Evolutionary conservation across 2,888 invertebrate genomes (phyloP), one percentile per base, ranked within the genome.

Genomic region (Crematogaster levior): DNA sequence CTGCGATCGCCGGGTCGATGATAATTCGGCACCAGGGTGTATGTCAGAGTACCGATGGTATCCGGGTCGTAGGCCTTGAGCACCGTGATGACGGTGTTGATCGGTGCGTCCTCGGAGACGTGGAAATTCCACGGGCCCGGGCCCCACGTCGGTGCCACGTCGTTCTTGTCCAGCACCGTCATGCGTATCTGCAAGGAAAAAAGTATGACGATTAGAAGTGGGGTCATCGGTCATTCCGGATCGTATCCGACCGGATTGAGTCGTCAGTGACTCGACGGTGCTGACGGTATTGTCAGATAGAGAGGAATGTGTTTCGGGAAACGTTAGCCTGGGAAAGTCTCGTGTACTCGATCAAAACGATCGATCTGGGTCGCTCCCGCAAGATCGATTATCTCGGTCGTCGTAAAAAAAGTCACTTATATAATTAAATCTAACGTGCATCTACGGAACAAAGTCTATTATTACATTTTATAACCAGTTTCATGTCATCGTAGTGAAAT

Each of bases 101-200:
- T 97, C 51, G 97, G 97, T 83, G 98, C 95, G 93, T 98, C 98
- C 94, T 98, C 98, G 1, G 98, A 98, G 1, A 98, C 97, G 80
- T 96, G 95, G 94, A 97, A 97, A 70, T 96, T 96, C 90, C 97
- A 95, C 21, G 97, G 97, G 48, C 97, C 96, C 86, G 97, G 96
- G 90, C 96, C 96, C 95, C 98, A 98, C 77, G 97, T 96, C 4
- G 99, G 99, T n/a, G 98, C 98, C 92, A 98, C 98, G 95, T 99
- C 99, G 94, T 99, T 99, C 95, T 97, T 97, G 95, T 99, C 99
- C 94, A 97, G 94, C 74, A 99, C 97, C 81, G 96, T 96, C 89
- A 99, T 97, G 94, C 96, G 96, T 90, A 98, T 97, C 98, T 98
- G 97, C 34, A 96, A 12, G 40, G 84, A 86, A 86, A 90, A 85